Conservation (phyloP, 2,113 vertebrate genomes). For the Rhegmatorhina hoffmannsi region DNA sequence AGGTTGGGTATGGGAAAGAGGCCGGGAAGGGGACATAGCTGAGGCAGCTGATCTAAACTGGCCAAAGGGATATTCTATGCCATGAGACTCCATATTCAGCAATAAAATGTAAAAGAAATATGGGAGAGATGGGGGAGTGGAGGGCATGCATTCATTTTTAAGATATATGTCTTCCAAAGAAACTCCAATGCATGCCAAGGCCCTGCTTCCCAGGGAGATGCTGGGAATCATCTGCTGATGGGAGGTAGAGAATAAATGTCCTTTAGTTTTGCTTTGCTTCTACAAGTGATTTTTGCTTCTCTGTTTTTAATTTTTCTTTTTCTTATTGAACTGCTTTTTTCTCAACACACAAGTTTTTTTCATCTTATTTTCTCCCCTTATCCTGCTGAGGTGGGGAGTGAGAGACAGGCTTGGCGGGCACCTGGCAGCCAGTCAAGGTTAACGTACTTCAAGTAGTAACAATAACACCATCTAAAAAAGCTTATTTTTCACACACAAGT, state of each 20-base stretch:
- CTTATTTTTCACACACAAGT: background rate
- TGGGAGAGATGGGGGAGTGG: background rate
- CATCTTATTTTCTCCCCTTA: background rate
- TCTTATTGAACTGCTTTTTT: background rate
- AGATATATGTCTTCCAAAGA: background rate
- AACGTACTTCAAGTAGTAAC: background rate
- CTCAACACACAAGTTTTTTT: background rate
- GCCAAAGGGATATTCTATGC: background rate
- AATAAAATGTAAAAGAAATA: background rate
- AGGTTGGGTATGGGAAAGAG: background rate
- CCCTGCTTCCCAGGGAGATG: background rate
- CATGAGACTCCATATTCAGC: background rate
- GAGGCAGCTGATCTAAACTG: background rate
- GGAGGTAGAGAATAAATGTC: background rate
- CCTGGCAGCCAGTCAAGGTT: background rate
- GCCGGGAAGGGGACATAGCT: background rate
- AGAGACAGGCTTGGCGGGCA: background rate
- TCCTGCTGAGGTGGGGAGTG: background rate
- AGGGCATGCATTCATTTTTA: background rate
- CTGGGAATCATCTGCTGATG: background rate
- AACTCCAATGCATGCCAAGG: background rate
- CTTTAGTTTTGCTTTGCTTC: background rate
- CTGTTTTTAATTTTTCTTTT: background rate
- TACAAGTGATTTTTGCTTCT: fast-evolving
- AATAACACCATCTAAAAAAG: background rate